phyloP scores from a whole-genome alignment of 2,797 vertebrate genomes.

The Otolemur crassicaudatus region DNA sequence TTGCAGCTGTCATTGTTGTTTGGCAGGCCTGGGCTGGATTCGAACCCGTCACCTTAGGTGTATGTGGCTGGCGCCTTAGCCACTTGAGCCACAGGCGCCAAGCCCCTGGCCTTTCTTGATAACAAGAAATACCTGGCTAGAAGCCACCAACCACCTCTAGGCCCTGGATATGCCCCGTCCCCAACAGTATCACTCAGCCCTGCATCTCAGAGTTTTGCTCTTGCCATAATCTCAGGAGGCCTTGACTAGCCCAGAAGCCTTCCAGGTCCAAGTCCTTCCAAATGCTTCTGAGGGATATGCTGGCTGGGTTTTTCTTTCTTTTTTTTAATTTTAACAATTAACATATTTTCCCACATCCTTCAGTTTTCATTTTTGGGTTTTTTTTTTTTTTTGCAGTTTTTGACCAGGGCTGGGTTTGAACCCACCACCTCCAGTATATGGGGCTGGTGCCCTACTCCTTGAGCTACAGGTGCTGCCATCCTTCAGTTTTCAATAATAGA shows the following conservation, averaged over 20 bases:
- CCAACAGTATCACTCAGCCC: neutral
- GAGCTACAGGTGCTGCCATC: neutral
- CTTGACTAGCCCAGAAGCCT: neutral
- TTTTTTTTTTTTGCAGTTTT: too few species aligned
- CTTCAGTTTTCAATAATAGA: neutral
- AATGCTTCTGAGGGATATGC: neutral
- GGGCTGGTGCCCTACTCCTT: too few species aligned
- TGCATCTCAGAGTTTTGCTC: neutral
- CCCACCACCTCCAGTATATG: too few species aligned
- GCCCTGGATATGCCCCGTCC: neutral
- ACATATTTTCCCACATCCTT: neutral
- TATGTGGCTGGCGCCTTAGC: too few species aligned
- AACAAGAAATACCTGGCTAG: neutral
- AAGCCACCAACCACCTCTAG: neutral
- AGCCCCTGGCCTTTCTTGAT: neutral
- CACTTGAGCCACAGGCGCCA: too few species aligned
- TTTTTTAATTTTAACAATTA: neutral
- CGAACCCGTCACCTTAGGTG: too few species aligned
- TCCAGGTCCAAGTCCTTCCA: neutral
- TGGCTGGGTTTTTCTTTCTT: neutral
- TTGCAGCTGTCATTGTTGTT: too few species aligned
- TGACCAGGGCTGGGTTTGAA: too few species aligned
- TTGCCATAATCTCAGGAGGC: neutral
- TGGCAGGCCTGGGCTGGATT: too few species aligned
- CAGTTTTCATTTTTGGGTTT: neutral